Evolutionary conservation across 2,113 vertebrate species (phyloP), one percentile per base, ranked within the genome.

Genomic region (Antennarius striatus): DNA sequence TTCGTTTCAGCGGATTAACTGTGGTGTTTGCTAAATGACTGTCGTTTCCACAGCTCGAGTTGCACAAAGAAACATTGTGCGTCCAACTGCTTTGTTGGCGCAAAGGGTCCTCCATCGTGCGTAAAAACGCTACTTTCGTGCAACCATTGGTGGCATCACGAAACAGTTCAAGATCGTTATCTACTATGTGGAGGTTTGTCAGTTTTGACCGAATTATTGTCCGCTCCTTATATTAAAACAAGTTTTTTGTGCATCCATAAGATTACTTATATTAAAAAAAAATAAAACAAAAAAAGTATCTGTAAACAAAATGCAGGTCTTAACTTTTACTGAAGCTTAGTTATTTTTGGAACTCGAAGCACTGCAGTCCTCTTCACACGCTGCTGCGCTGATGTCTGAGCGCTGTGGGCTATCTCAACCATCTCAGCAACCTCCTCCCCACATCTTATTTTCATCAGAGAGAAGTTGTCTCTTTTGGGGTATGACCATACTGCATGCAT

Each of bases 1-100:
- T 95, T 74, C 98, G 93, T 80, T 91, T 94, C 39, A 95, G 59
- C 0, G 94, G 93, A 39, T 94, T 94, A 0, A 83, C 59, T 0
- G 93, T 94, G 80, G 56, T 47, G 92, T 98, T 99, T 50, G 80
- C 83, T 2, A 9, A 43, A 36, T 63, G 67, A 13, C 72, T 77
- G 58, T 79, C 77, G 71, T 91, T 92, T 58, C 64, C 82, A 49
- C 8, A 9, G 70, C 89, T 95, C 58, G 88, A 87, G 82, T 94
- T 95, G 60, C 55, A 89, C 69, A 85, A 86, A 0, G 94, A 93
- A 40, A 82, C 46, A 59, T 95, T 95, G 11, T 81, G 52, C 15
- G 50, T 51, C 86, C 87, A 86, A 0, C 53, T 10, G 12, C 85
- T 43, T 22, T 71, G 84, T 32, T 81, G 83, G 79, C 77, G 84